A percentile compares a stretch with the other conserved stretches of the same genome.
These are phyloP conservation scores for Henicopernis longicauda DNA, from an alignment of 2,113 vertebrate genomes.

Conservation along the genomic window DNA sequence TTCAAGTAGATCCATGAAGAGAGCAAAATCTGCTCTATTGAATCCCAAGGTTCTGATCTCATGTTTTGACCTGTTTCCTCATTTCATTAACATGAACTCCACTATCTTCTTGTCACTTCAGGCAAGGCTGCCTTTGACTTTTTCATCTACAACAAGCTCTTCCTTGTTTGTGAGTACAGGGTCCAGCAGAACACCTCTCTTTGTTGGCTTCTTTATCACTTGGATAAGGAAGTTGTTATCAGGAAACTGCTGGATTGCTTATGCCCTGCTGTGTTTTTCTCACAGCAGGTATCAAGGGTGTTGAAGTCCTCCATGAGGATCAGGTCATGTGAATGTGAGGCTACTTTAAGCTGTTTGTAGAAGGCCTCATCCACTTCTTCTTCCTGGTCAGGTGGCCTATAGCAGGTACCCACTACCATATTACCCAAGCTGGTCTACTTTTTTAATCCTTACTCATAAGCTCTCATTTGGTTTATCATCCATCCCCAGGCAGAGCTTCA, in stretches of 20 bases:
- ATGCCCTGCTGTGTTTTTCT: neutral
- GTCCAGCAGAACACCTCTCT: neutral
- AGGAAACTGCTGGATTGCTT: neutral
- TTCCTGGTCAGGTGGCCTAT: neutral
- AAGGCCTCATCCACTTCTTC: neutral
- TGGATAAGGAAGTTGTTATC: neutral
- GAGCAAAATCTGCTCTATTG: neutral
- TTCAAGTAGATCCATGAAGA: neutral
- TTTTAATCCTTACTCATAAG: neutral
- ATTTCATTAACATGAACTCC: neutral
- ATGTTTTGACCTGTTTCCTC: neutral
- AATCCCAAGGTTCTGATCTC: neutral
- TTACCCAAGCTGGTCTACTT: neutral
- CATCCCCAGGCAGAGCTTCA: neutral
- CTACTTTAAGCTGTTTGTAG: neutral
- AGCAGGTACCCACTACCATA: rapidly evolving
- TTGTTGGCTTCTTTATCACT: neutral
- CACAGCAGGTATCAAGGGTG: neutral
- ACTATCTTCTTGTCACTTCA: neutral
- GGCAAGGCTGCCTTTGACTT: neutral
- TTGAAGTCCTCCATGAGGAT: neutral
- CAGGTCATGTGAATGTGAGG: neutral
- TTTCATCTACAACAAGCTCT: neutral
- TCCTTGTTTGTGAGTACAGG: neutral
- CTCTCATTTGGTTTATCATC: neutral